A percentile compares a stretch with the other conserved stretches of the same genome.
These are phyloP conservation scores for Drosophila pallidifrons DNA, from an alignment of 1,140 invertebrate genomes.

Conservation along the genomic window DNA sequence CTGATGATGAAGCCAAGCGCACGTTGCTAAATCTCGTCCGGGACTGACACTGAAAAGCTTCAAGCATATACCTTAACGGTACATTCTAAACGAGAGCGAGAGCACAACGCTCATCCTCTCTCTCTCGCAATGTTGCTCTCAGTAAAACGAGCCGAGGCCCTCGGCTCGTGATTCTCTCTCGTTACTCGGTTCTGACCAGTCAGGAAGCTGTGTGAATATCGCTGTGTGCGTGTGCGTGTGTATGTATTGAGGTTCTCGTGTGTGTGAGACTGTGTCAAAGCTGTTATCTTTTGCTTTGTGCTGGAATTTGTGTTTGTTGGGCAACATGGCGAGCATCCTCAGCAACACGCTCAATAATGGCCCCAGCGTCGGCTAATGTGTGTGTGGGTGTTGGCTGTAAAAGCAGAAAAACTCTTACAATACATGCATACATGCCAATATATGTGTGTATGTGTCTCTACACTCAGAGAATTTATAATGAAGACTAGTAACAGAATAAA, in stretches of 20 bases:
- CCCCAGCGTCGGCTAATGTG: slow-evolving; percentile 47
- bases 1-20: slow-evolving; percentile 57
- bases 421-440: neutral
- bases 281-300: slow-evolving; percentile 68
- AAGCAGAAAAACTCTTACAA: slow-evolving; percentile 65
- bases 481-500: neutral
- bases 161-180: neutral
- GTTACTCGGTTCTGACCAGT: slow-evolving; percentile 25
- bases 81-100: slow-evolving; percentile 41
- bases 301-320: slow-evolving; percentile 82
- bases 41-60: slow-evolving; percentile 81
- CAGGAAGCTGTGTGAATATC: slow-evolving; percentile 45
- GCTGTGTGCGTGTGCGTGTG: slow-evolving; percentile 5
- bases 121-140: neutral
- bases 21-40: slow-evolving; percentile 83
- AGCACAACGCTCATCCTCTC: neutral
- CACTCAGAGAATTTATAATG: slow-evolving; percentile 24
- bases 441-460: slow-evolving; percentile 12
- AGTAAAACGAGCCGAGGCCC: neutral
- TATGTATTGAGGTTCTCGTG: neutral
- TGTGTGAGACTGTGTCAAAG: slow-evolving; percentile 42
- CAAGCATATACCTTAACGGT: slow-evolving; percentile 79
- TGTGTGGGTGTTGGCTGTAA: slow-evolving; percentile 59
- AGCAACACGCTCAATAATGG: slow-evolving; percentile 79
- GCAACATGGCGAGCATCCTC: slow-evolving; percentile 79